phyloP scores from a whole-genome alignment of 2,888 invertebrate species.

The Sussaba pulchella region DNA sequence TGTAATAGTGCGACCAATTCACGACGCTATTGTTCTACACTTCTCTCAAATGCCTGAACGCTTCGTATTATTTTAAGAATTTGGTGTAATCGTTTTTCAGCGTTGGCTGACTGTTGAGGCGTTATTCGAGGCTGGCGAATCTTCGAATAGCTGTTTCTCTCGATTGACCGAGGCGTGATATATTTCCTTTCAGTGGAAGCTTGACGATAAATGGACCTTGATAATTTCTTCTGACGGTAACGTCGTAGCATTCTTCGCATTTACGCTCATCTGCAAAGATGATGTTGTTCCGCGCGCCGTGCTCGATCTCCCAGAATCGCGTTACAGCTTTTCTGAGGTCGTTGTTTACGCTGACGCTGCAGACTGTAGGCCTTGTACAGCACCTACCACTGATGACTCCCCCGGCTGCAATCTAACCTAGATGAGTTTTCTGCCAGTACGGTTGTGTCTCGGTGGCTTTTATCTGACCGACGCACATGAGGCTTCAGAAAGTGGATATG shows the following conservation, averaged over 20 bases:
- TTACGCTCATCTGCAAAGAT: neutral
- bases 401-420: conserved; percentile 62
- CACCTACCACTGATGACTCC: neutral
- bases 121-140: conserved; percentile 17
- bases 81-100: conserved; percentile 29
- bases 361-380: neutral
- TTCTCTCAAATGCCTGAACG: conserved; percentile 32
- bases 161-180: conserved; percentile 21
- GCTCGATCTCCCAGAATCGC: conserved; percentile 53
- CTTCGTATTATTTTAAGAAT: conserved; percentile 41
- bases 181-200: conserved; percentile 23
- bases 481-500: conserved; percentile 46
- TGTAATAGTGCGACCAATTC: conserved; percentile 2
- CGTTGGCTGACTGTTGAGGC: neutral
- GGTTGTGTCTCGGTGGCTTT: conserved; percentile 29
- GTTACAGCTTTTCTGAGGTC: neutral
- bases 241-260: conserved; percentile 44
- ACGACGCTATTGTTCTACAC: neutral
- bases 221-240: conserved; percentile 1
- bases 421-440: conserved; percentile 39
- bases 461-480: conserved; percentile 37
- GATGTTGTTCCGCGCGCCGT: conserved; percentile 31
- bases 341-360: conserved; percentile 14
- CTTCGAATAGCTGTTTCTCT: conserved; percentile 17
- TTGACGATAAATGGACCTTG: conserved; percentile 27